phyloP scores from a whole-genome alignment of 2,113 vertebrate species.

The Corydoras maculifer region DNA sequence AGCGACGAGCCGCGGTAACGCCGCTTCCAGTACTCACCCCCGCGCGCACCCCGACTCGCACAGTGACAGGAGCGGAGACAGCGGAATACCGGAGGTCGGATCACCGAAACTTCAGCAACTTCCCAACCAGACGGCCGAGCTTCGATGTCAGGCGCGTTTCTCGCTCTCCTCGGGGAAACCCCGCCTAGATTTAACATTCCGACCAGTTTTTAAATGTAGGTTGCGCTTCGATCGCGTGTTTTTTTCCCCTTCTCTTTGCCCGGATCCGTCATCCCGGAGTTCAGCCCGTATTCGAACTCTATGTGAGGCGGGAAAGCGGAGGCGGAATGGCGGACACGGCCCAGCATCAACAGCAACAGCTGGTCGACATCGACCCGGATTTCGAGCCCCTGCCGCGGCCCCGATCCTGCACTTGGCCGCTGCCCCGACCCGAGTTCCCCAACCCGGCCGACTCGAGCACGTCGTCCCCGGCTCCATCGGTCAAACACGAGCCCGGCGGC shows the following conservation, averaged over 20 bases:
- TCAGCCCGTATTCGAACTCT: slow-evolving; percentile 23
- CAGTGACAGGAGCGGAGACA: slow-evolving; percentile 29
- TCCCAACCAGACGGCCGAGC: neutral
- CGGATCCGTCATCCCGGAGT: too few relatives aligned
- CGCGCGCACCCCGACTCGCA: slow-evolving; percentile 32
- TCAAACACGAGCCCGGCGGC: slow-evolving; percentile 73
- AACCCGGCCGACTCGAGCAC: slow-evolving; percentile 81
- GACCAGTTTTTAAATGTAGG: too few relatives aligned
- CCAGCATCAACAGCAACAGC: slow-evolving; percentile 65
- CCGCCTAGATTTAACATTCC: too few relatives aligned
- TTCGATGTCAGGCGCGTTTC: neutral
- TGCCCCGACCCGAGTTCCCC: slow-evolving; percentile 84
- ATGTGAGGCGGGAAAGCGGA: slow-evolving; percentile 50
- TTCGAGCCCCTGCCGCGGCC: slow-evolving; percentile 79
- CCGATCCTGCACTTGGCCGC: slow-evolving; percentile 80
- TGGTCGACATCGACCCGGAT: slow-evolving; percentile 81
- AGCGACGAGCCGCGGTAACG: slow-evolving; percentile 62
- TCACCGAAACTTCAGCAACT: slow-evolving; percentile 29
- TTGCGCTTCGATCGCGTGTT: neutral
- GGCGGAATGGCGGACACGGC: slow-evolving; percentile 72
- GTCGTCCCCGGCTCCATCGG: slow-evolving; percentile 80
- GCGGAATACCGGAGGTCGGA: slow-evolving; percentile 29
- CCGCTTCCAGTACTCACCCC: slow-evolving; percentile 37
- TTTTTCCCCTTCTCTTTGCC: neutral
- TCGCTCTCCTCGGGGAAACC: neutral